Percentiles rank a stretch among this genome's conserved stretches.
These are phyloP conservation scores for Urosaurus nigricauda DNA, from an alignment of 2,797 vertebrate species.

Conservation along the genomic window DNA sequence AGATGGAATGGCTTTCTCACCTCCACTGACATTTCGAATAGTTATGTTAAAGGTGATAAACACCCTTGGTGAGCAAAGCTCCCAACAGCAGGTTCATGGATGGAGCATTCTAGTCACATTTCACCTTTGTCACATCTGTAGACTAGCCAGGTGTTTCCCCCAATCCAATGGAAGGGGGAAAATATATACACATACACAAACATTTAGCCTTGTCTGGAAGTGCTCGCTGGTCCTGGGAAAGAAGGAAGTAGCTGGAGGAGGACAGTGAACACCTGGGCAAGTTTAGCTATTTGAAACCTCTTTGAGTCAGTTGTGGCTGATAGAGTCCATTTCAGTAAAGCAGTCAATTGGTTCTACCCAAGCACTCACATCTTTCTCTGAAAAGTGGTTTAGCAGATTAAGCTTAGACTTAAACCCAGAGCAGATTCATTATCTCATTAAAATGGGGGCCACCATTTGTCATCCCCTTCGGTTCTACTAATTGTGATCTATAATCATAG, in stretches of 20 bases:
- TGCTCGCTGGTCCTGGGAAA: background rate
- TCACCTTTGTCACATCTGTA: background rate
- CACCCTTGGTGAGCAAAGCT: background rate
- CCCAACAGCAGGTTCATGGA: background rate
- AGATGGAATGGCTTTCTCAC: background rate
- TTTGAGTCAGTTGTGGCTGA: too few relatives aligned
- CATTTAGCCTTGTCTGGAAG: background rate
- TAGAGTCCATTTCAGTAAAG: too few relatives aligned
- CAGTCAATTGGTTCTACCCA: background rate
- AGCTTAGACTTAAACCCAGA: background rate
- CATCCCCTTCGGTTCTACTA: too few relatives aligned
- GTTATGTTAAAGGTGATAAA: background rate
- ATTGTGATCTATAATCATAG: constrained; percentile 27
- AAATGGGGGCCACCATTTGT: too few relatives aligned
- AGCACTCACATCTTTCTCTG: accelerated
- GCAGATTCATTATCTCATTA: background rate
- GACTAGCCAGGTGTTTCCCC: background rate
- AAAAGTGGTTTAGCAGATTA: background rate
- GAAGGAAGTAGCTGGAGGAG: background rate
- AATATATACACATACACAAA: too few relatives aligned
- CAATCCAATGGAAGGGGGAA: background rate
- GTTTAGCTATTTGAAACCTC: background rate
- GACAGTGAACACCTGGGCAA: background rate
- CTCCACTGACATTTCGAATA: too few relatives aligned
- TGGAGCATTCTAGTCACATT: background rate